Base-by-base conservation (phyloP, 2,888 invertebrate species). In the Drosophila acutilabella region DNA sequence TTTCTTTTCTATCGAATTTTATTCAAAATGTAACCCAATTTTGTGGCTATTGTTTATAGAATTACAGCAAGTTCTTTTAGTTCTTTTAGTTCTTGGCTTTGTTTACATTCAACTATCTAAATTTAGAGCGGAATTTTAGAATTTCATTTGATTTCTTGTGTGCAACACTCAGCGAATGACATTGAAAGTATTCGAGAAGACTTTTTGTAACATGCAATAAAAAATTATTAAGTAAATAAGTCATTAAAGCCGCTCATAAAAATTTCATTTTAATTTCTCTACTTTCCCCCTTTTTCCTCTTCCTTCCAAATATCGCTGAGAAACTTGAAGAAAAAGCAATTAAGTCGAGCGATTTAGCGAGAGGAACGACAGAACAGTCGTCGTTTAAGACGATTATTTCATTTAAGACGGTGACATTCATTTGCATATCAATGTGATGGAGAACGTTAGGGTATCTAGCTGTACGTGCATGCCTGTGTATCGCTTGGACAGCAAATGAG, bases 351-450 rank as follows among this genome's bases (percentile, higher is more conserved):
- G 76, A 73, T 70, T 68, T 69, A 47, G 61, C 66, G 36, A 61
- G 72, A 62, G 61, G 36, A 59, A 14, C 56, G 57, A 51, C 36
- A 36, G 11, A 54, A 53, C 73, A 62, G 67, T 64, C 66, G 67
- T 81, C 81, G 77, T 90, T 89, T 90, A 89, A 89, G 90, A 81
- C 77, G 80, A 89, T 89, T 89, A 90, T 89, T 89, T 85, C 83
- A 89, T 90, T 88, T 80, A 86, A 85, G 86, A 83, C 74, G 88
- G 77, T 90, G 90, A 89, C 89, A 90, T 90, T 90, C 89, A 89
- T 89, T 89, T 90, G 88, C 90, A 86, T 87, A 85, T 82, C 79
- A 88, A 80, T 70, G 74, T 44, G 66, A 11, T 30, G 16, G 47
- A 57, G 52, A 48, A 62, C 57, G 58, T 51, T 50, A 64, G 41